A percentile compares a stretch with the other conserved stretches of the same genome.
phyloP scores from a whole-genome alignment of 37 sponge, comb jelly and placozoan species.

The Beroe ovata region DNA sequence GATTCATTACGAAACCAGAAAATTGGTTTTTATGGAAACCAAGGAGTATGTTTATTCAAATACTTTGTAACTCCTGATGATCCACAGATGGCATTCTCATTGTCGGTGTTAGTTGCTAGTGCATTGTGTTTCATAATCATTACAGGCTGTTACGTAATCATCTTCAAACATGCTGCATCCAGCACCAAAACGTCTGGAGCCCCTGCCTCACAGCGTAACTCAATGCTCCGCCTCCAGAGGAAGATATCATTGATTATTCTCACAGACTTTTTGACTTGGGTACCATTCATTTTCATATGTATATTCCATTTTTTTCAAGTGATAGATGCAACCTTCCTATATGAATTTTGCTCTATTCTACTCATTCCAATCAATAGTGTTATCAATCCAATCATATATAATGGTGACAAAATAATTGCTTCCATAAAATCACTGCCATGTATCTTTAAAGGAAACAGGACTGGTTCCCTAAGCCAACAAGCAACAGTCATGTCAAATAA shows the following conservation, averaged over 20 bases:
- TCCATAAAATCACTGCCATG: no score
- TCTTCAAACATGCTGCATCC: slow-evolving; percentile 24
- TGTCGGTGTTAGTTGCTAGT: not conserved
- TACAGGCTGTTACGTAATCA: not conserved
- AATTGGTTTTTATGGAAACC: slow-evolving; percentile 57
- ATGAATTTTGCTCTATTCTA: slow-evolving; percentile 38
- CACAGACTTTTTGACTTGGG: slow-evolving; percentile 49
- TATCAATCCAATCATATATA: slow-evolving; percentile 37
- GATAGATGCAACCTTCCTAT: slow-evolving; percentile 13
- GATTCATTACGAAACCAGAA: not conserved
- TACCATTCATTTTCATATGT: slow-evolving; percentile 4
- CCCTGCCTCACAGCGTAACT: not conserved
- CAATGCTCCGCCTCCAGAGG: not conserved
- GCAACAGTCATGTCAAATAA: no score
- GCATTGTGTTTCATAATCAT: slow-evolving; percentile 26
- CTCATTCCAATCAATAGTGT: slow-evolving; percentile 59
- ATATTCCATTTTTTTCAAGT: not conserved
- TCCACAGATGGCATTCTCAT: slow-evolving; percentile 13
- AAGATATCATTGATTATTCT: slow-evolving; percentile 25
- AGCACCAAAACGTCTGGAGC: not conserved
- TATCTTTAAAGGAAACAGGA: no score
- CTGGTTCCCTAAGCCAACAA: no score
- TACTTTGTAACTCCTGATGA: slow-evolving; percentile 33
- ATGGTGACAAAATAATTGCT: slow-evolving; percentile 12
- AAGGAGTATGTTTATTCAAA: slow-evolving; percentile 57